phyloP scores from a whole-genome alignment of 2,113 vertebrate species.

The Prionailurus viverrinus region DNA sequence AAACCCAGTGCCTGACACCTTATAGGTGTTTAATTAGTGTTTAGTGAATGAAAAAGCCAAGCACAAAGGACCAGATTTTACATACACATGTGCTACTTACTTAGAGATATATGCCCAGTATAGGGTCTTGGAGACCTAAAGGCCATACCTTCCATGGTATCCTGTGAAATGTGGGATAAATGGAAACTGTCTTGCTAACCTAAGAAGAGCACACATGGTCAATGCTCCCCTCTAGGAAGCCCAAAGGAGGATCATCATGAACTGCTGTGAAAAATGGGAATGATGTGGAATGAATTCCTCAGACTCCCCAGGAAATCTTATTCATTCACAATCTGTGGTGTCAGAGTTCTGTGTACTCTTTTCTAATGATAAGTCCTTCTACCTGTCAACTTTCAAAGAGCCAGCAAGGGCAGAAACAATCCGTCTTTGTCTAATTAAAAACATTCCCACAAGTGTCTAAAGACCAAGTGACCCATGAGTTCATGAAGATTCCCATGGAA shows the following conservation, averaged over 20 bases:
- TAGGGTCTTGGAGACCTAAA: background rate
- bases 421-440: background rate
- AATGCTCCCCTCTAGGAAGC: background rate
- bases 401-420: background rate
- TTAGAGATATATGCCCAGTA: background rate
- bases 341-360: background rate
- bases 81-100: background rate
- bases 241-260: background rate
- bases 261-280: background rate
- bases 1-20: background rate
- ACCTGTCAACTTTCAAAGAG: background rate
- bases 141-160: background rate
- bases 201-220: background rate
- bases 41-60: background rate
- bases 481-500: background rate
- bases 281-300: background rate
- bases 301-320: background rate
- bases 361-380: background rate
- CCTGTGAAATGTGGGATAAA: background rate
- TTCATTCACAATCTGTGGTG: background rate
- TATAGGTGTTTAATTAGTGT: background rate
- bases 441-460: background rate
- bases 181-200: background rate
- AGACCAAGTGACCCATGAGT: background rate
- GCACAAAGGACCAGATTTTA: background rate